These are phyloP conservation scores for Leistus spinibarbis DNA, from an alignment of 2,888 invertebrate species.

Conservation along the genomic window DNA sequence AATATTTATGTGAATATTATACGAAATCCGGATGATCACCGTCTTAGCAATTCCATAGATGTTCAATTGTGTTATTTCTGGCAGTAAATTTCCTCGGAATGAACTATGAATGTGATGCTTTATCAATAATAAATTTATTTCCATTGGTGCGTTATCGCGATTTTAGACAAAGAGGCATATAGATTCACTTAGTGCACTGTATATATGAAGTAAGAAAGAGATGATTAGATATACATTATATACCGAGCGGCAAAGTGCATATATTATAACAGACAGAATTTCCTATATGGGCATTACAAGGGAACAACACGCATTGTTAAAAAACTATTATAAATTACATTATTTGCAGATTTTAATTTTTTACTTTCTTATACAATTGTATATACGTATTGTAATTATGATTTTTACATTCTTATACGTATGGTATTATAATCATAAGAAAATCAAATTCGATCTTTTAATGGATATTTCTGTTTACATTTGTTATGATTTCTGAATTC, in stretches of 20 bases:
- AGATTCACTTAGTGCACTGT: not conserved
- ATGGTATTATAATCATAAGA: no score
- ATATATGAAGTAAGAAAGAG: not conserved
- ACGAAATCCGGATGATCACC: not conserved
- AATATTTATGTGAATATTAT: not conserved
- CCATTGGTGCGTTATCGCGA: conserved; percentile 4
- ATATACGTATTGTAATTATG: no score
- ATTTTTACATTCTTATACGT: no score
- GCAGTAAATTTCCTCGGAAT: not conserved
- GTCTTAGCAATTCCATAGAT: not conserved
- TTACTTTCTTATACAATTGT: no score
- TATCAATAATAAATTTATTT: conserved; percentile 25
- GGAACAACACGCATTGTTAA: not conserved
- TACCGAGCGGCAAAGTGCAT: conserved; percentile 16
- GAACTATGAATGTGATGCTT: conserved; percentile 1
- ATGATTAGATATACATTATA: not conserved
- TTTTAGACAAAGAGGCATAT: not conserved
- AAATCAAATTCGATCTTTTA: no score
- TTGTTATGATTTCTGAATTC: no score
- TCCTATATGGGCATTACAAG: not conserved
- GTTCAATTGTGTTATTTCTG: not conserved
- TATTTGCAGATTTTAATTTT: no score
- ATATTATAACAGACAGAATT: conserved; percentile 13
- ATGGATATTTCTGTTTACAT: no score
- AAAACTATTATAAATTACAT: not conserved